Percentiles rank a stretch among this genome's conserved stretches.
Evolutionary conservation across 2,888 invertebrate species (phyloP).

Genomic region (Odontothrips loti): DNA sequence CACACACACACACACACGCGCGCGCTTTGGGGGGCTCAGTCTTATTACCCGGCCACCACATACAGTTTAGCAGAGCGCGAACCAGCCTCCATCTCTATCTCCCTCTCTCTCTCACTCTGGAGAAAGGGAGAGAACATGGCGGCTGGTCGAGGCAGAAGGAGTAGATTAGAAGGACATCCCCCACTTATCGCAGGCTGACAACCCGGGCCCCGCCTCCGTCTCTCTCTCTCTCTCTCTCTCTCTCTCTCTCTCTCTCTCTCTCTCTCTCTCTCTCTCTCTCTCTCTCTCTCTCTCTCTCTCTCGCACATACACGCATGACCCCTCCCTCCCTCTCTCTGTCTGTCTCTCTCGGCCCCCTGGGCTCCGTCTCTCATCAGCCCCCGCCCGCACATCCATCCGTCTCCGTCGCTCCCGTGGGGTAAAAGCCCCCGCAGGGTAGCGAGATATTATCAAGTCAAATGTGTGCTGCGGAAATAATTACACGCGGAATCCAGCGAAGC

Average conservation of each 20-base stretch:
- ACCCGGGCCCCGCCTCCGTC: neutral
- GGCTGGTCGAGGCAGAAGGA: neutral
- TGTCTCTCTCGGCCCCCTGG: neutral
- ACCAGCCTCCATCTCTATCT: no score
- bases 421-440: neutral
- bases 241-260: no score
- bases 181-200: neutral
- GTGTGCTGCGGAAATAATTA: neutral
- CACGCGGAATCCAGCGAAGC: neutral
- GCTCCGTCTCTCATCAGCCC: neutral
- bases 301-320: no score
- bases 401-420: no score
- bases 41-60: no score
- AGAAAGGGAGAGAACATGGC: no score
- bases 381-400: neutral
- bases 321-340: neutral
- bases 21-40: neutral
- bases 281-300: no score
- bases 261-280: no score
- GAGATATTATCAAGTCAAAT: conserved; percentile 6
- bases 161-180: neutral
- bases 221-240: no score
- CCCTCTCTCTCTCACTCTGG: no score
- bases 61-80: no score
- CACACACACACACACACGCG: no score